Evolutionary conservation across 2,113 vertebrate species (phyloP).

Genomic region (Petrocephalus zakoni): DNA sequence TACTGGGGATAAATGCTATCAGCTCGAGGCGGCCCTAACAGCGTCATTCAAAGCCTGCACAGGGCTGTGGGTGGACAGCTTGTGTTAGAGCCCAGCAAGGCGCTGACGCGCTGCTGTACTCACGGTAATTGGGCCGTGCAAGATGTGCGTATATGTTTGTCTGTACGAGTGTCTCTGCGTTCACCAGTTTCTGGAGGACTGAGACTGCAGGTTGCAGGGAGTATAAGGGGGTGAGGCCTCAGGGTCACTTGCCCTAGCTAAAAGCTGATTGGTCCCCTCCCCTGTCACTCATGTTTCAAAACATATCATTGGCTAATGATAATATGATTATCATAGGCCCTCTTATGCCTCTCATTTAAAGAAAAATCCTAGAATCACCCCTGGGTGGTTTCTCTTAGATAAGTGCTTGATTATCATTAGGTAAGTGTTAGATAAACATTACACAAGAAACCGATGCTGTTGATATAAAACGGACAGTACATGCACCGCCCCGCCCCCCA

Average conservation of each 20-base stretch:
- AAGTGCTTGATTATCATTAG: background rate
- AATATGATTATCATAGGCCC: background rate
- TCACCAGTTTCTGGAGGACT: background rate
- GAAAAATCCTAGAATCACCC: background rate
- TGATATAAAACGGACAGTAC: background rate
- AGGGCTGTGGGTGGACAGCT: conserved; percentile 10
- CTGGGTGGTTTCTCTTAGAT: background rate
- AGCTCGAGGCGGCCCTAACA: background rate
- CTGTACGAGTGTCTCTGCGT: background rate
- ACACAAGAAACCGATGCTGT: background rate
- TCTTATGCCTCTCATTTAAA: background rate
- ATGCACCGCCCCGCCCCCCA: background rate
- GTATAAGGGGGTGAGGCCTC: background rate
- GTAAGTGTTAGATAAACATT: background rate
- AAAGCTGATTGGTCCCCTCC: background rate
- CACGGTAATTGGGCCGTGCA: background rate
- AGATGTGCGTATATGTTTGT: background rate
- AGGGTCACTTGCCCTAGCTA: background rate
- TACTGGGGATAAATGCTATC: background rate
- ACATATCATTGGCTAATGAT: background rate
- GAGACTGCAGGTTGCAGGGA: background rate
- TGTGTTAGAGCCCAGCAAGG: conserved; percentile 12
- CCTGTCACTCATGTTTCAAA: background rate
- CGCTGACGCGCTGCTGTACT: background rate
- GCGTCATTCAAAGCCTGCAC: background rate